These are phyloP conservation scores for Crax fasciolata DNA, from an alignment of 2,797 vertebrate species.

Conservation along the genomic window DNA sequence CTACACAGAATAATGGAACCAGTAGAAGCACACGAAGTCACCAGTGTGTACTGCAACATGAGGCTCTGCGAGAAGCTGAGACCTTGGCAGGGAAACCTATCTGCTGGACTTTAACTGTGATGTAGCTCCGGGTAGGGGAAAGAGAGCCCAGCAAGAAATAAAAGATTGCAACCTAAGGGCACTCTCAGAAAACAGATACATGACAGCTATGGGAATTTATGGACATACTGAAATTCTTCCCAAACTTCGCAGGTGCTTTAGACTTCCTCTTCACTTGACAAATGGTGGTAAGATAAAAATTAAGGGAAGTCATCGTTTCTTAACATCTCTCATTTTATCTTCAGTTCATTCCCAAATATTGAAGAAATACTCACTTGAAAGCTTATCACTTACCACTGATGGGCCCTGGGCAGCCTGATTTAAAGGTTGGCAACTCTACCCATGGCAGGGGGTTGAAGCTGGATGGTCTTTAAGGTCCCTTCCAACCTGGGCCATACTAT, in stretches of 20 bases:
- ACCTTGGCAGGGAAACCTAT: not conserved
- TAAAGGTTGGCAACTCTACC: too few species aligned
- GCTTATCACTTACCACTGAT: not conserved
- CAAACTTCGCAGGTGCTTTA: not conserved
- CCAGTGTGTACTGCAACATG: not conserved
- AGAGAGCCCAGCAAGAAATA: not conserved
- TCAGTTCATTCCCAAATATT: slow-evolving; percentile 21
- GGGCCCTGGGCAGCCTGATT: too few species aligned
- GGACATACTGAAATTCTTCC: not conserved
- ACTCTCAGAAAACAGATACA: not conserved
- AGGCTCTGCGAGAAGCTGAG: not conserved
- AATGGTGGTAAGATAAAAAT: not conserved
- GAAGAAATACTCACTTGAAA: slow-evolving; percentile 23
- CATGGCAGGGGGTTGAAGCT: too few species aligned
- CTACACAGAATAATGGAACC: not conserved
- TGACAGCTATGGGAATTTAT: not conserved
- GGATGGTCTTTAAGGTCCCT: too few species aligned
- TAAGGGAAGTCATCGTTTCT: not conserved
- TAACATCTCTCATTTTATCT: not conserved
- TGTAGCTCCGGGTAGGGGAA: not conserved
- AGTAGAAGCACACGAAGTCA: not conserved
- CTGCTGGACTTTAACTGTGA: not conserved
- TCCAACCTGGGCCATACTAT: not conserved
- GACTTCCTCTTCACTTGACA: not conserved
- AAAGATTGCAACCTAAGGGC: not conserved